Conservation (phyloP, 2,797 vertebrate genomes). For the Nyctalus aviator region DNA sequence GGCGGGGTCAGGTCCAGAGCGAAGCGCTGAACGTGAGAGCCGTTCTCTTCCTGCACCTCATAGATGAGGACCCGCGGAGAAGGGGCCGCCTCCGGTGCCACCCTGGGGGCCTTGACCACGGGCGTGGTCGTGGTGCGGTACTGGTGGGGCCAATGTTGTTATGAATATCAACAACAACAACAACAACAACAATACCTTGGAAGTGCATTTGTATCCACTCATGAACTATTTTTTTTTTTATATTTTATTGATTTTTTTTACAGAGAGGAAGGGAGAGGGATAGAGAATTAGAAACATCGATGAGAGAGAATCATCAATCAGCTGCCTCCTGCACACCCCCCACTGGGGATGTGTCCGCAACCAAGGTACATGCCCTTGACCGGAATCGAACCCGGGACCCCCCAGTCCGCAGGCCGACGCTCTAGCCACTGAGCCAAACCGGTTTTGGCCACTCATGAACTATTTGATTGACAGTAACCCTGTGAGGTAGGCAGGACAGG, state of each 20-base stretch:
- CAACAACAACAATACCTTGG: neutral
- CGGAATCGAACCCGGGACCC: too few species aligned
- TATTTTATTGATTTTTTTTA: too few species aligned
- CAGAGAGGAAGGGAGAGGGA: too few species aligned
- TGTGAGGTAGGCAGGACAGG: neutral
- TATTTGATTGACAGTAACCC: neutral
- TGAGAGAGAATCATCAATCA: too few species aligned
- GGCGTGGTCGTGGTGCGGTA: slow-evolving; percentile 95
- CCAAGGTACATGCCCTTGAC: too few species aligned
- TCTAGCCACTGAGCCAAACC: too few species aligned
- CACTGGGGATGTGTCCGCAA: too few species aligned
- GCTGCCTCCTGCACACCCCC: too few species aligned
- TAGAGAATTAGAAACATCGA: too few species aligned
- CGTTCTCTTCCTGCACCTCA: slow-evolving; percentile 96
- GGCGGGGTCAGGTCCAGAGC: slow-evolving; percentile 96
- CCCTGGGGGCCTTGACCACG: slow-evolving; percentile 91
- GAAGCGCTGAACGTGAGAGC: slow-evolving; percentile 95
- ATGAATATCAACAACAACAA: neutral
- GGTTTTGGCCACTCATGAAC: neutral
- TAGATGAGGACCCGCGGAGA: slow-evolving; percentile 93
- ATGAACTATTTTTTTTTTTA: neutral
- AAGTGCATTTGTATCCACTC: neutral
- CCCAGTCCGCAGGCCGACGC: too few species aligned
- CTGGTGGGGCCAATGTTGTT: slow-evolving; percentile 84
- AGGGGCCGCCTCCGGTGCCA: slow-evolving; percentile 88